Percentiles rank a stretch among this genome's conserved stretches.
phyloP scores from a whole-genome alignment of 2,113 vertebrate species.

The Pristiophorus japonicus region DNA sequence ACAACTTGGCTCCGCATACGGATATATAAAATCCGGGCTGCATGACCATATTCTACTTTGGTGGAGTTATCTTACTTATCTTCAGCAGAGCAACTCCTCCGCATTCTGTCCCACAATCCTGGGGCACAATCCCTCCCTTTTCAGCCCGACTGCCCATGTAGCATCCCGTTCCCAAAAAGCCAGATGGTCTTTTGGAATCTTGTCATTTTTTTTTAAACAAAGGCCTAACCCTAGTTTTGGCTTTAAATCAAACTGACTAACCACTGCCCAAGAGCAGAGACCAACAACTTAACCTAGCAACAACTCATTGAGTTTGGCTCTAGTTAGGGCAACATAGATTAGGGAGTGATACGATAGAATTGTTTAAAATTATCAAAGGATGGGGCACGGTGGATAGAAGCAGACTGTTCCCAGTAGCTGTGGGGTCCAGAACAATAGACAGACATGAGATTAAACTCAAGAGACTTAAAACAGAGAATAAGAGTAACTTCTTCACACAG shows the following conservation, averaged over 20 bases:
- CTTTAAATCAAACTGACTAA: neutral
- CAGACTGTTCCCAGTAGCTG: neutral
- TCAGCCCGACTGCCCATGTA: neutral
- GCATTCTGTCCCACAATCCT: neutral
- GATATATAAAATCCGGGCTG: neutral
- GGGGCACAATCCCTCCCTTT: neutral
- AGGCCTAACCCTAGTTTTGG: too few species aligned
- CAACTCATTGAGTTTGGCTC: neutral
- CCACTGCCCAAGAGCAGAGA: neutral
- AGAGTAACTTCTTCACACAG: neutral
- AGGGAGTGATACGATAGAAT: neutral
- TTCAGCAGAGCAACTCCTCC: neutral
- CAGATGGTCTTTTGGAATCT: too few species aligned
- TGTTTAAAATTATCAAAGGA: neutral
- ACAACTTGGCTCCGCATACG: neutral
- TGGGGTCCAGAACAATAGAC: neutral
- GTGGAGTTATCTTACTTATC: neutral
- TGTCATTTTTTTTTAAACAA: neutral
- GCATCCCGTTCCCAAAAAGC: neutral
- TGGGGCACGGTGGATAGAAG: neutral
- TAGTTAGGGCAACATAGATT: neutral
- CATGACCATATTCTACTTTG: neutral
- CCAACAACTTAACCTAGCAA: neutral
- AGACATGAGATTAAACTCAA: neutral
- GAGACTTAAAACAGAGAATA: neutral